phyloP scores from a whole-genome alignment of 1,140 invertebrate genomes.

The Pseudomyrmex cubaensis region DNA sequence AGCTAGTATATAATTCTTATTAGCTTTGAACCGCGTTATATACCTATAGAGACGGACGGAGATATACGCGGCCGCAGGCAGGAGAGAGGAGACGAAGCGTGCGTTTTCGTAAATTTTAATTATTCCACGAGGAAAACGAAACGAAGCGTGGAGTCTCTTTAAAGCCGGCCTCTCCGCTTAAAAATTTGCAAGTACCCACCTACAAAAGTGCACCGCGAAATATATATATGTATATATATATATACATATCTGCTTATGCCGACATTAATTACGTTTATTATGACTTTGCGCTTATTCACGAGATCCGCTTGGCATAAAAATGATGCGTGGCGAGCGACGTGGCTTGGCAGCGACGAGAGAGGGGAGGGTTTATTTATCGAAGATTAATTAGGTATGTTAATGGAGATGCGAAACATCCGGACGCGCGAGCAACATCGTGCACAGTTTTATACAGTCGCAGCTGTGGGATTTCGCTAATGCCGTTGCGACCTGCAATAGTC shows the following conservation, averaged over 20 bases:
- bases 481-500: slow-evolving; percentile 36
- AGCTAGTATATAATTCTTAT: slow-evolving; percentile 48
- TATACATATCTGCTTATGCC: slow-evolving; percentile 15
- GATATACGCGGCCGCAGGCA: background rate
- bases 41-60: too few species aligned
- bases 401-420: slow-evolving; percentile 31
- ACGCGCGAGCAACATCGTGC: background rate
- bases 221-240: slow-evolving; percentile 9
- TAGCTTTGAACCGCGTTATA: slow-evolving; percentile 20
- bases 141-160: slow-evolving; percentile 12
- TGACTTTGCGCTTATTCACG: slow-evolving; percentile 52
- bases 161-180: slow-evolving; percentile 8
- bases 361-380: slow-evolving; percentile 45
- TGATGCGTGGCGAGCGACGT: background rate
- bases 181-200: slow-evolving; percentile 44
- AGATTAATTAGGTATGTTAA: slow-evolving; percentile 69
- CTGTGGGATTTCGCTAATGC: slow-evolving; percentile 50
- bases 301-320: slow-evolving; percentile 46
- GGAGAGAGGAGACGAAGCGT: slow-evolving; percentile 1
- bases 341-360: background rate
- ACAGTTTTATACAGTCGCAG: slow-evolving; percentile 34
- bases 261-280: slow-evolving; percentile 66
- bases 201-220: background rate
- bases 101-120: slow-evolving; percentile 56
- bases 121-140: slow-evolving; percentile 19